Base-by-base conservation (phyloP, 2,113 vertebrate genomes). In the Salvelinus sp. region DNA sequence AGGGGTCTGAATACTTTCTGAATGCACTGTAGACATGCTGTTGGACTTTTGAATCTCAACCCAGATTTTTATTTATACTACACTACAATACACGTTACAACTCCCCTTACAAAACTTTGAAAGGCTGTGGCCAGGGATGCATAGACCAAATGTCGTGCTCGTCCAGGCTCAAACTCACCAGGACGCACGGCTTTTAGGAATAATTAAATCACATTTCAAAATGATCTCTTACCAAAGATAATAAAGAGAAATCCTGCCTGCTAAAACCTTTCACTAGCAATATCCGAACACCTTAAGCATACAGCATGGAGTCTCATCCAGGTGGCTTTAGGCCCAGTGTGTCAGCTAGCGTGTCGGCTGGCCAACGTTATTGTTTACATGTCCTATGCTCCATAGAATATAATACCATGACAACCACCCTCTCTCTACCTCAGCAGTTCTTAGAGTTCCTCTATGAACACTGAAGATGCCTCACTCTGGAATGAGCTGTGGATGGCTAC, bases 341-440 rank as follows among this genome's bases (percentile, higher is more conserved):
- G 93, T 95, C 95, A 93, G 94, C 94, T 95, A 95, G 96, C 94
- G 92, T 95, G 94, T 94, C 95, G 92, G 93, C 95, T 94, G 95
- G 95, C 93, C 93, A 93, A 93, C 94, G 95, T 96, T 98, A 97
- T 97, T 93, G 94, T 95, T 95, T 95, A 94, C 92, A 93, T 93
- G 93, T 93, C 92, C 91, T 93, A 93, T 93, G 91, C 94, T 95
- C 93, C 90, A 91, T 94, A 95, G 94, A 92, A 93, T 95, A 27
- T 9, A 73, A 18, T 10, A 93, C 92, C 92, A 90, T 91, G 95
- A 94, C 95, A 94, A 94, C 94, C 18, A 94, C 33, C 33, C 33
- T 33, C 33, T 95, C 94, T 95, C 94, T 48, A 22, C 25, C 62
- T 20, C 65, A 33, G 14, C 48, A 28, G 18, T 18, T 79, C 44